Conservation (phyloP, 1,140 invertebrate species). For the Drosophila repletoides region DNA sequence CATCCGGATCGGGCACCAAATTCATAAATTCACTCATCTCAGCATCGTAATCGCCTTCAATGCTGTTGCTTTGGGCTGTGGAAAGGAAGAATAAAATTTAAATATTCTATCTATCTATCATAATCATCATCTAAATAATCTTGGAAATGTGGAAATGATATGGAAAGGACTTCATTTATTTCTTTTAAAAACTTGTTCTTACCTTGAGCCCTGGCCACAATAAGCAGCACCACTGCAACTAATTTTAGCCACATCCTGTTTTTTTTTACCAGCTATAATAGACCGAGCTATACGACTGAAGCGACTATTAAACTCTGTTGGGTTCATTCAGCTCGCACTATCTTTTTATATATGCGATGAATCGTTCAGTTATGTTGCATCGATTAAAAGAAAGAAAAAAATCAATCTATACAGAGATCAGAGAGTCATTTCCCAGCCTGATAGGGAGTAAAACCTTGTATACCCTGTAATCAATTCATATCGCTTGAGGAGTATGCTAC, state of each 20-base stretch:
- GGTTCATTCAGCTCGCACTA: neutral
- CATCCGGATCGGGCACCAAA: constrained; percentile 31
- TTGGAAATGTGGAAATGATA: no score
- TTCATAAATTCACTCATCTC: constrained; percentile 66
- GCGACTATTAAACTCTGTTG: constrained; percentile 51
- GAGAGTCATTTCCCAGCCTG: constrained; percentile 1
- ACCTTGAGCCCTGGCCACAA: constrained; percentile 34
- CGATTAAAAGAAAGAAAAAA: neutral
- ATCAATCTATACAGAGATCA: constrained; percentile 6
- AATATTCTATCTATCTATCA: no score
- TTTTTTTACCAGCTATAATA: constrained; percentile 43
- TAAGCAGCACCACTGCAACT: constrained; percentile 31
- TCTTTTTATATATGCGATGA: constrained; percentile 43
- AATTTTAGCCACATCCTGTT: constrained; percentile 31
- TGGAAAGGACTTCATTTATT: no score
- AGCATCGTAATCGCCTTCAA: constrained; percentile 34
- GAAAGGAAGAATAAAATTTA: no score
- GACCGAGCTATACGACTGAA: constrained; percentile 16
- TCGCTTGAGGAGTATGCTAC: no score
- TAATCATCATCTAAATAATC: no score
- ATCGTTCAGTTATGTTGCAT: constrained; percentile 1
- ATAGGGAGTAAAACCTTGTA: no score
- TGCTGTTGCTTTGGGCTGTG: constrained; percentile 28
- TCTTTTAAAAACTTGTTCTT: neutral
- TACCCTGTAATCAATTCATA: no score